Conservation (phyloP, 2,113 vertebrate species). For the Rhea pennata region DNA sequence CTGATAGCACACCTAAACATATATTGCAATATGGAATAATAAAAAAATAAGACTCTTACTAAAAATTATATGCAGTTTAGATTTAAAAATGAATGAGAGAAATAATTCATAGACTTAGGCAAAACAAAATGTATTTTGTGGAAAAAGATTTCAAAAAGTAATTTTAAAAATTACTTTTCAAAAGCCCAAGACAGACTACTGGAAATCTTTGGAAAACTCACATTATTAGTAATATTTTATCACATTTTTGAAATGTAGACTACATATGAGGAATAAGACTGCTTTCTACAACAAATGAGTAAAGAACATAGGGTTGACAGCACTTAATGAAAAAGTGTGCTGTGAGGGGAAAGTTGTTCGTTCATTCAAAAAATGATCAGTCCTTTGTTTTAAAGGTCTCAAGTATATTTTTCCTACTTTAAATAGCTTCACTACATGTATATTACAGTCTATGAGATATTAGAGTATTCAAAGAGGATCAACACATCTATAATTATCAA, state of each 20-base stretch:
- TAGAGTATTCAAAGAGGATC: neutral
- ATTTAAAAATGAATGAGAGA: neutral
- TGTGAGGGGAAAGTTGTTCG: neutral
- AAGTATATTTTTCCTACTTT: neutral
- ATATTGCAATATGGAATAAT: neutral
- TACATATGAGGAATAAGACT: too few relatives aligned
- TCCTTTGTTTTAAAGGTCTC: neutral
- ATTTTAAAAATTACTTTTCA: neutral
- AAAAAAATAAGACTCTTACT: neutral
- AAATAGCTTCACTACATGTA: neutral
- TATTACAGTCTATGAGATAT: neutral
- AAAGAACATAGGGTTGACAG: too few relatives aligned
- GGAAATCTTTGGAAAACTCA: neutral
- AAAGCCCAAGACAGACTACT: neutral
- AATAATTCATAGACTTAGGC: neutral
- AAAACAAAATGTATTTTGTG: neutral
- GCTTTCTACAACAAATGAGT: too few relatives aligned
- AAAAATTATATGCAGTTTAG: neutral
- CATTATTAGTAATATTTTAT: neutral
- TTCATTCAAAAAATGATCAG: neutral
- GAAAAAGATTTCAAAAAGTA: too few relatives aligned
- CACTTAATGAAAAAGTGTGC: neutral
- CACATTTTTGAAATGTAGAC: neutral
- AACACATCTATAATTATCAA: neutral
- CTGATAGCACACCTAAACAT: too few relatives aligned